These are phyloP conservation scores for Pheucticus melanocephalus DNA, from an alignment of 2,113 vertebrate species.

Conservation along the genomic window DNA sequence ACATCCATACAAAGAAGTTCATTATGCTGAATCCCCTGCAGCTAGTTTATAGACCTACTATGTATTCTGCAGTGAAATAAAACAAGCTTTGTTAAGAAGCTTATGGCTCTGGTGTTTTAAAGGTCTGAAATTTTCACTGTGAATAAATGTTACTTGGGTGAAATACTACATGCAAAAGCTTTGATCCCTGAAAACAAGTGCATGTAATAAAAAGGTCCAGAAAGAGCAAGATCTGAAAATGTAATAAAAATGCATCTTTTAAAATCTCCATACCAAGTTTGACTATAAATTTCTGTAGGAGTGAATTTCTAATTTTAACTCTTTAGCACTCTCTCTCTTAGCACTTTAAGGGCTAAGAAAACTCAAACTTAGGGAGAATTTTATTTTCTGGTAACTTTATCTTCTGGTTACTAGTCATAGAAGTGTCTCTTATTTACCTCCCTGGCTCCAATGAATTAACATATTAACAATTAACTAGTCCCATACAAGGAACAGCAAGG, in stretches of 20 bases:
- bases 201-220: not conserved
- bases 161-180: not conserved
- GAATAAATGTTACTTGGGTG: not conserved
- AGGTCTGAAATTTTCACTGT: not conserved
- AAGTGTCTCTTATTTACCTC: not conserved
- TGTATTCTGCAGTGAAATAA: not conserved
- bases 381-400: not conserved
- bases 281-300: not conserved
- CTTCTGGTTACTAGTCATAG: not conserved
- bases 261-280: not conserved
- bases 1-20: conserved; percentile 32
- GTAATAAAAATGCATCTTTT: not conserved
- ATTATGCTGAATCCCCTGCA: conserved; percentile 33
- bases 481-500: not conserved
- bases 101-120: not conserved
- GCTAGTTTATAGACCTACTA: not conserved
- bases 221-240: not conserved
- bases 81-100: conserved; percentile 33
- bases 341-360: not conserved
- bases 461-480: not conserved
- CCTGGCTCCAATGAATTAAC: not conserved
- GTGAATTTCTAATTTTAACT: not conserved
- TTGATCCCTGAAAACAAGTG: not conserved
- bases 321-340: not conserved
- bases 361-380: not conserved